A percentile compares a stretch with the other conserved stretches of the same genome.
These are phyloP conservation scores for Nemurella pictetii DNA, from an alignment of 2,888 invertebrate genomes.

Conservation along the genomic window DNA sequence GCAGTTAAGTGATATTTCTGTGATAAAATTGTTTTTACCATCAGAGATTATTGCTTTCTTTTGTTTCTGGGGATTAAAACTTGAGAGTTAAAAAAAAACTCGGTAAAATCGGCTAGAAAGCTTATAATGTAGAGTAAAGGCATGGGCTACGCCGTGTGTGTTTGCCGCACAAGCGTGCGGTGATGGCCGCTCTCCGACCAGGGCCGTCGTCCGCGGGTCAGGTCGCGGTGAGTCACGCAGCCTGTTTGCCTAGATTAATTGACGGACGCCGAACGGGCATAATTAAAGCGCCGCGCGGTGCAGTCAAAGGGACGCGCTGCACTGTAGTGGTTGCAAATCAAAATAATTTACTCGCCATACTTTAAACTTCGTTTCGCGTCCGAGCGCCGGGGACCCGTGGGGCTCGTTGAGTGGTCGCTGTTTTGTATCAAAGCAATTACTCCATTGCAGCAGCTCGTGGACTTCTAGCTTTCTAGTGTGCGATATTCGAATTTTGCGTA, in stretches of 20 bases:
- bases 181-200: no score
- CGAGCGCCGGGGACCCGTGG: background rate
- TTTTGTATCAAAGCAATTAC: background rate
- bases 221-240: background rate
- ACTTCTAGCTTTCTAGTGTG: background rate
- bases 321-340: background rate
- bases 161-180: no score
- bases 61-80: no score
- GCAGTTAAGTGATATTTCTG: no score
- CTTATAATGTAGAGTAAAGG: no score
- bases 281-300: background rate
- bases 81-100: no score
- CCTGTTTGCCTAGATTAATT: background rate
- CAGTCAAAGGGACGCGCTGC: background rate
- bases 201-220: background rate
- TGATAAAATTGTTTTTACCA: no score
- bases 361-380: background rate
- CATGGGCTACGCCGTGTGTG: no score
- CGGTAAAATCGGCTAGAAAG: no score
- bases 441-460: background rate
- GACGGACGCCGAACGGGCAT: background rate
- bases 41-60: no score
- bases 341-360: background rate
- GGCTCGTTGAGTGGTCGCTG: background rate
- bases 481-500: background rate